These are phyloP conservation scores for Bambusicola thoracicus DNA, from an alignment of 2,113 vertebrate species.

Conservation along the genomic window DNA sequence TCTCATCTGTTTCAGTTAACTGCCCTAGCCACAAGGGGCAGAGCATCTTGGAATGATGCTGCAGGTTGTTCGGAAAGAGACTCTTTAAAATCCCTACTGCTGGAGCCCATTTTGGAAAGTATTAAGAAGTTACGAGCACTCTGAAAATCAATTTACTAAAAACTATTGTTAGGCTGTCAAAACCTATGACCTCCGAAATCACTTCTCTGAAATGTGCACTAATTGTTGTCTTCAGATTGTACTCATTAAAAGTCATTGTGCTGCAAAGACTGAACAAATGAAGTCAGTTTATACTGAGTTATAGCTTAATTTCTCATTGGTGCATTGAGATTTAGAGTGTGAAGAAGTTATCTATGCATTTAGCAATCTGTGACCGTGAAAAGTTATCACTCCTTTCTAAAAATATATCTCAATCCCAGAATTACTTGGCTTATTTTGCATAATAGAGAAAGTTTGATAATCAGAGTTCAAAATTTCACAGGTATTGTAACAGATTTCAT, in stretches of 20 bases:
- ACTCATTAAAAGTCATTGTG: background rate
- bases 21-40: background rate
- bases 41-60: background rate
- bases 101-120: background rate
- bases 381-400: background rate
- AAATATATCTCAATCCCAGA: background rate
- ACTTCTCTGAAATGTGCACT: background rate
- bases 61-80: background rate
- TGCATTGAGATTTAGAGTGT: background rate
- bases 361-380: background rate
- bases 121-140: background rate
- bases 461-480: background rate
- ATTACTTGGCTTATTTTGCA: background rate
- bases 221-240: background rate
- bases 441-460: background rate
- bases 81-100: background rate
- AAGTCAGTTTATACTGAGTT: background rate
- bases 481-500: background rate
- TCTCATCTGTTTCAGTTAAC: background rate
- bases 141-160: background rate
- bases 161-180: background rate
- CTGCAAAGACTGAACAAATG: background rate
- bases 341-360: background rate
- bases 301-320: background rate
- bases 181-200: background rate